Evolutionary conservation across 2,797 vertebrate genomes (phyloP).

Genomic region (Aldrovandia affinis): DNA sequence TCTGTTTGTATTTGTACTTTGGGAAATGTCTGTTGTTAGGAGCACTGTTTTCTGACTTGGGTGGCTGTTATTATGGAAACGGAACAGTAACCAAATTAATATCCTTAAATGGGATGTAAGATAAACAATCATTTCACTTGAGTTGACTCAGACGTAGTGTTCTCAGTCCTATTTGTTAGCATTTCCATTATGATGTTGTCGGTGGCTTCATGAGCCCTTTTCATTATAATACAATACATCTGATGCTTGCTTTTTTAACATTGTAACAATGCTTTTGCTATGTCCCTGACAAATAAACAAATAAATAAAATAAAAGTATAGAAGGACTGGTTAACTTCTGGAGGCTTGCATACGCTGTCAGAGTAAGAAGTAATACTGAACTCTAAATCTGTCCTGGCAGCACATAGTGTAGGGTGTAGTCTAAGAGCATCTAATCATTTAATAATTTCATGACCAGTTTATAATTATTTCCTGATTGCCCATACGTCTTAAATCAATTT

Average conservation of each 20-base stretch:
- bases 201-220: conserved; percentile 3
- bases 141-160: background rate
- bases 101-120: background rate
- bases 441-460: background rate
- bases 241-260: no score
- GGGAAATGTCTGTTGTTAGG: no score
- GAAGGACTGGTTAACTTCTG: background rate
- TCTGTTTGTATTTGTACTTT: no score
- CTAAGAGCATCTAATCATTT: no score
- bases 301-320: no score
- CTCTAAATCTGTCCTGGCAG: no score
- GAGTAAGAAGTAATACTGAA: background rate
- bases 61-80: no score
- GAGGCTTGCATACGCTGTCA: background rate
- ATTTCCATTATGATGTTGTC: background rate
- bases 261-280: no score
- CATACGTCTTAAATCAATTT: background rate
- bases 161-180: background rate
- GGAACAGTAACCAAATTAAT: background rate
- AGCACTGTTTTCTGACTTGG: no score
- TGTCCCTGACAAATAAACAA: no score
- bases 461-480: background rate
- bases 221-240: no score
- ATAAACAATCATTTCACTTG: background rate
- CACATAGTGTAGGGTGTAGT: no score